These are phyloP conservation scores for Cyphomyrmex costatus DNA, from an alignment of 1,140 invertebrate species.

Conservation along the genomic window DNA sequence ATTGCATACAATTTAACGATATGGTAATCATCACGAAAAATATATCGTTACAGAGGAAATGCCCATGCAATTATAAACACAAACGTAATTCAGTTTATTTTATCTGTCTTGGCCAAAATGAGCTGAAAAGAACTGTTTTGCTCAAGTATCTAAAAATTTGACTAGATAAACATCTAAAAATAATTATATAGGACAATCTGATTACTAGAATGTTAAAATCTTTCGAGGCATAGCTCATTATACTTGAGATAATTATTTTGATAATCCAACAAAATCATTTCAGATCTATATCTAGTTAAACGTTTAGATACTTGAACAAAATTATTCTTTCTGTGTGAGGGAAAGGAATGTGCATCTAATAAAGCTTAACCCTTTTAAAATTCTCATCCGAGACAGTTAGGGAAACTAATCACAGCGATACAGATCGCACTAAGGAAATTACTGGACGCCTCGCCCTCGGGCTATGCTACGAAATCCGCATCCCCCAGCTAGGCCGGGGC, in stretches of 20 bases:
- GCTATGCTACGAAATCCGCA: constrained; percentile 48
- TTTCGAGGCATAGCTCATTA: too few relatives aligned
- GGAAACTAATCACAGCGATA: constrained; percentile 63
- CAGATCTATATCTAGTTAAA: too few relatives aligned
- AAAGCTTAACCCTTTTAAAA: constrained; percentile 33
- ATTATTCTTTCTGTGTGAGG: too few relatives aligned
- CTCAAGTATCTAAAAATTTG: too few relatives aligned
- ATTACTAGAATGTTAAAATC: too few relatives aligned
- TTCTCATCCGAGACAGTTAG: constrained; percentile 38
- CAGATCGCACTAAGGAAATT: constrained; percentile 60
- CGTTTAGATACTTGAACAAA: too few relatives aligned
- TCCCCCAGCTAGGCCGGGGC: background rate
- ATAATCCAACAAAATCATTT: too few relatives aligned
- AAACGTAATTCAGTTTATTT: background rate
- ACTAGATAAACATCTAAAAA: too few relatives aligned
- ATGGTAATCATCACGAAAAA: constrained; percentile 1
- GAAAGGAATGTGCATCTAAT: background rate
- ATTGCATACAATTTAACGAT: background rate
- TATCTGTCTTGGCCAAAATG: too few relatives aligned
- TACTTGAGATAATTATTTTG: too few relatives aligned
- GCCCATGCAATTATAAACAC: background rate
- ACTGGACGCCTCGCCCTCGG: constrained; percentile 40
- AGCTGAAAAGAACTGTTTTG: too few relatives aligned
- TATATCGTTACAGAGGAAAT: background rate
- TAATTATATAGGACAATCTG: too few relatives aligned